phyloP scores from a whole-genome alignment of 2,113 vertebrate genomes.

The Atractosteus spatula region DNA sequence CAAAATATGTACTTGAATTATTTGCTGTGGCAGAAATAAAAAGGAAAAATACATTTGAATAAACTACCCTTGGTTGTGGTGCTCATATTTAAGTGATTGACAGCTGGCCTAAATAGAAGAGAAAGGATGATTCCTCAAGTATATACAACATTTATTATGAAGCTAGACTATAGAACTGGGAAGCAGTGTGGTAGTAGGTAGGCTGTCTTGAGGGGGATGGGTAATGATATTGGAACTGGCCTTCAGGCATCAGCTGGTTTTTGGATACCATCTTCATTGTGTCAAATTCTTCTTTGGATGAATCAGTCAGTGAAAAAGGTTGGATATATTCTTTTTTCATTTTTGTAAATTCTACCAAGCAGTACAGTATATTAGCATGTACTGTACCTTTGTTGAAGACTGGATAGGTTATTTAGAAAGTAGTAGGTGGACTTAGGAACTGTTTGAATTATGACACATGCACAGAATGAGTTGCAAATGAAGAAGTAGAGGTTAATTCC shows the following conservation, averaged over 20 bases:
- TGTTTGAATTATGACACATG: no score
- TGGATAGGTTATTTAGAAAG: no score
- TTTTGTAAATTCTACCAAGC: no score
- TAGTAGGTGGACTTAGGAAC: no score
- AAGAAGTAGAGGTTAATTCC: no score
- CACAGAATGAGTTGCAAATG: no score
- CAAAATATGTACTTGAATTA: background rate
- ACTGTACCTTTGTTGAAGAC: no score
- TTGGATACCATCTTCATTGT: background rate
- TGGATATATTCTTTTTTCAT: background rate
- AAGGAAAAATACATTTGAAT: conserved; percentile 21
- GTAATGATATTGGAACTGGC: conserved; percentile 32
- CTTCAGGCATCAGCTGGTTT: background rate
- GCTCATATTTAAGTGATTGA: conserved; percentile 50
- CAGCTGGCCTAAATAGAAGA: conserved; percentile 57
- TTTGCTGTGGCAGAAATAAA: background rate
- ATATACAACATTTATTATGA: conserved; percentile 48
- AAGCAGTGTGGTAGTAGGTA: conserved; percentile 28
- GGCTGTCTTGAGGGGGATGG: conserved; percentile 28
- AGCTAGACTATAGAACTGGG: background rate
- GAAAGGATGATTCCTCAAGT: conserved; percentile 48
- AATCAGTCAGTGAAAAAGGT: background rate
- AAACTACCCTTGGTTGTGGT: conserved; percentile 37
- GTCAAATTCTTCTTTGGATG: background rate
- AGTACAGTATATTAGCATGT: no score